These are phyloP conservation scores for Cryptotis parvus DNA, from an alignment of 2,113 vertebrate genomes.

Conservation along the genomic window DNA sequence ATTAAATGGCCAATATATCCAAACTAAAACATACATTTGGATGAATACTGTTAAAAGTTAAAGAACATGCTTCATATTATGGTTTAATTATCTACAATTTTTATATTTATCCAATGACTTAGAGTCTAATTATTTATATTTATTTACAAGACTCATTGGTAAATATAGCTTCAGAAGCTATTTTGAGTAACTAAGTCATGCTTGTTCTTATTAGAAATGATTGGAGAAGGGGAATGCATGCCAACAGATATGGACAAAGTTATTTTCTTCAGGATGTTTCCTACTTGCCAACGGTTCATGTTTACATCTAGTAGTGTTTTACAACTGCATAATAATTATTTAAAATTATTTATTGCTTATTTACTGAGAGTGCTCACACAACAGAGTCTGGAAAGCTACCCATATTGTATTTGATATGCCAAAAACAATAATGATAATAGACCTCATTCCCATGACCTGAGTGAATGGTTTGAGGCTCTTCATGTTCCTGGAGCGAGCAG, in stretches of 20 bases:
- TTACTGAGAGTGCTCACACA: too few species aligned
- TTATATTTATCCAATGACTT: neutral
- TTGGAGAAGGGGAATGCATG: neutral
- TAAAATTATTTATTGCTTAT: too few species aligned
- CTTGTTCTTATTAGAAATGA: neutral
- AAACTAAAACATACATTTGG: neutral
- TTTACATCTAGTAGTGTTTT: neutral
- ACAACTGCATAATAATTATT: too few species aligned
- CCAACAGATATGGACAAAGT: neutral
- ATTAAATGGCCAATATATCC: neutral
- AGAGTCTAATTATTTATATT: neutral
- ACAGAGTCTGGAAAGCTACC: too few species aligned
- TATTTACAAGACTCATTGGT: neutral
- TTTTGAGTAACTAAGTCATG: neutral
- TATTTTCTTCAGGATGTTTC: neutral
- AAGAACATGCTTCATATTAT: neutral
- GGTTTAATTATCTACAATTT: neutral
- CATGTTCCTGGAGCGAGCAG: too few species aligned
- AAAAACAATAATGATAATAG: too few species aligned
- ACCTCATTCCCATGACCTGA: too few species aligned
- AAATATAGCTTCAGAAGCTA: constrained; percentile 22
- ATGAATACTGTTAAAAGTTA: neutral
- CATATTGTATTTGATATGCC: too few species aligned
- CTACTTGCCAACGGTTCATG: neutral
- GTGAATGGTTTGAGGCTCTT: too few species aligned